Evolutionary conservation across 1,140 invertebrate genomes (phyloP).

Genomic region (Polypedilum pembai): DNA sequence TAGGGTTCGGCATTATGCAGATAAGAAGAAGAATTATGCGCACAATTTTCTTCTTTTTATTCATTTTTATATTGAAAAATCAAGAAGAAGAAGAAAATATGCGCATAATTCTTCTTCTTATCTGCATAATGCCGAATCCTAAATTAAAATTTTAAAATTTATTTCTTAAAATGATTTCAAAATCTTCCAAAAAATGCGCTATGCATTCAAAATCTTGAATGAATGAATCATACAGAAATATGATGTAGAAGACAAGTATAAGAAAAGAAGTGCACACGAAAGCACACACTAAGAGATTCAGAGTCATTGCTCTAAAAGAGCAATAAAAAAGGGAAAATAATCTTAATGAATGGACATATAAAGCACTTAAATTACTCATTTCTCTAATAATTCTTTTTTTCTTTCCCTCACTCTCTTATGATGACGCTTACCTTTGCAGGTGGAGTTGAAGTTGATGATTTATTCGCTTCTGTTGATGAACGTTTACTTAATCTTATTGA

Average conservation of each 20-base stretch:
- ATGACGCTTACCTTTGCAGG: constrained; percentile 22
- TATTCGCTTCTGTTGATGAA: neutral
- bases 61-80: no score
- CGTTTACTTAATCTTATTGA: constrained; percentile 25
- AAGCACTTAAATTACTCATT: constrained; percentile 9
- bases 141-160: no score
- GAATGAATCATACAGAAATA: neutral
- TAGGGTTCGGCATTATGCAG: no score
- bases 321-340: neutral
- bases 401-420: neutral
- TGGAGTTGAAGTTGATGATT: constrained; percentile 15
- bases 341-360: constrained; percentile 16
- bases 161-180: no score
- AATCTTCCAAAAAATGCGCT: no score
- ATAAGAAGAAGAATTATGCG: no score
- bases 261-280: neutral
- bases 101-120: no score
- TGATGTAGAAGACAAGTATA: neutral
- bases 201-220: neutral
- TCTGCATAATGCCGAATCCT: no score
- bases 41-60: no score
- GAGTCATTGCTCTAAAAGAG: neutral
- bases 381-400: neutral
- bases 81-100: no score
- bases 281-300: neutral